Evolutionary conservation across 92 coral and sea anemone species (phyloP), one percentile per base, ranked within the genome.

Genomic region (Paragorgia papillata): DNA sequence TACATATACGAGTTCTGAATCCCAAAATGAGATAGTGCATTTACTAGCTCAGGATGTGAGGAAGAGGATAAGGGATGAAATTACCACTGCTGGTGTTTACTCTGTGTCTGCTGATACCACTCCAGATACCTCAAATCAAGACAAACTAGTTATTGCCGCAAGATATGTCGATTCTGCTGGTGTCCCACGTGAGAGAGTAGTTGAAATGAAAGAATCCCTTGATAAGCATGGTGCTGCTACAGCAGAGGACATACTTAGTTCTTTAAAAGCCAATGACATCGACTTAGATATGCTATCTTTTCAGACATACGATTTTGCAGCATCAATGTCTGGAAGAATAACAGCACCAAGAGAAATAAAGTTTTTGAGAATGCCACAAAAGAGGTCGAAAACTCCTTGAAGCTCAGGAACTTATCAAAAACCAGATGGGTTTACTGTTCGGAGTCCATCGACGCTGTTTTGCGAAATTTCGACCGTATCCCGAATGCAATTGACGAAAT

Each of bases 131-230:
- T 46, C 76, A 33, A 69, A 69, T 51, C 54, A 25, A 25, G 62
- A 69, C 76, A 69, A 55, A 53, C 62, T 69, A 20, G 62, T 69
- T 49, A 44, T 69, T 29, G 76, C 76, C 2, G 76, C 56, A 55
- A 26, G 76, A n/a, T 69, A 69, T 22, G 62, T 53, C 40, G 48
- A 69, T 51, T 54, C 54, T 44, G 29, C 54, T 24, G 56, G 56
- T 49, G 34, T 40, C 19, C 62, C 76, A 32, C 54, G 39, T 7
- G 76, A 69, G 28, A 49, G 76, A 31, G 62, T 69, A 20, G 14
- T 69, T 28, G 76, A 69, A 30, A 32, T 69, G 62, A 69, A 48
- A 53, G 76, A 69, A 53, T 55, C 76, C 44, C 22, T 50, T 51
- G 76, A 51, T n/a, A 69, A 69, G 22, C 49, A 39, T 49, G 76